phyloP scores from a whole-genome alignment of 2,797 vertebrate species.

The Centropyge bicolor region DNA sequence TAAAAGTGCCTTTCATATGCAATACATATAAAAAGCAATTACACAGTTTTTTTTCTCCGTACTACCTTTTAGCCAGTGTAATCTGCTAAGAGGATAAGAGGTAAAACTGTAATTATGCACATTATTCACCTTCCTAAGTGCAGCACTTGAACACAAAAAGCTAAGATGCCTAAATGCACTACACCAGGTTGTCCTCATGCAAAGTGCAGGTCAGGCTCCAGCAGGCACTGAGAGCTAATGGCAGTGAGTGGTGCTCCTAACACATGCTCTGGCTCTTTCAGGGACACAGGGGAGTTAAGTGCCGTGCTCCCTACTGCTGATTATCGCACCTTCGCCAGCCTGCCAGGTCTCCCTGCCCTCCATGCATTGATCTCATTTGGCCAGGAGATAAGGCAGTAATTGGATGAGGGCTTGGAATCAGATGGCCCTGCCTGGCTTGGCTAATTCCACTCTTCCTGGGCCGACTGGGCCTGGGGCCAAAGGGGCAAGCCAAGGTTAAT shows the following conservation, averaged over 20 bases:
- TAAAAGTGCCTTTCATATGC: constrained; percentile 73
- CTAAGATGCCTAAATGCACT: constrained; percentile 73
- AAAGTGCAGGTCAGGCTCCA: constrained; percentile 77
- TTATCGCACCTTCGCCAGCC: constrained; percentile 80
- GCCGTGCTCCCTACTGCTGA: constrained; percentile 76
- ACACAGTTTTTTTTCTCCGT: constrained; percentile 42
- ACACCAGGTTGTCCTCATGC: constrained; percentile 71
- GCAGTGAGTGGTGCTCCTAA: constrained; percentile 70
- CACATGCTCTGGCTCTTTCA: constrained; percentile 77
- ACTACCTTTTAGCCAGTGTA: constrained; percentile 75
- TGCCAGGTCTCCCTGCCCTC: constrained; percentile 80
- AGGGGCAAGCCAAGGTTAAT: constrained; percentile 88
- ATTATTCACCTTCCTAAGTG: constrained; percentile 78
- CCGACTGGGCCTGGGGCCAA: constrained; percentile 77
- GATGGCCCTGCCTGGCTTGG: constrained; percentile 83
- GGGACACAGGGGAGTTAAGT: constrained; percentile 76
- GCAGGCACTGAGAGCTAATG: constrained; percentile 67
- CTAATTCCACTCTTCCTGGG: constrained; percentile 87
- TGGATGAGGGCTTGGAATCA: constrained; percentile 87
- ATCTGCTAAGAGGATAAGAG: constrained; percentile 73
- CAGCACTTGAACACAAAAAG: constrained; percentile 75
- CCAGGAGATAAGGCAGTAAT: constrained; percentile 88
- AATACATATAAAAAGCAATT: constrained; percentile 80
- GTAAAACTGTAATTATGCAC: constrained; percentile 80
- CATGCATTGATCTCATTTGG: constrained; percentile 86